Conservation (phyloP, 2,113 vertebrate genomes). For the Ornithorhynchus anatinus region DNA sequence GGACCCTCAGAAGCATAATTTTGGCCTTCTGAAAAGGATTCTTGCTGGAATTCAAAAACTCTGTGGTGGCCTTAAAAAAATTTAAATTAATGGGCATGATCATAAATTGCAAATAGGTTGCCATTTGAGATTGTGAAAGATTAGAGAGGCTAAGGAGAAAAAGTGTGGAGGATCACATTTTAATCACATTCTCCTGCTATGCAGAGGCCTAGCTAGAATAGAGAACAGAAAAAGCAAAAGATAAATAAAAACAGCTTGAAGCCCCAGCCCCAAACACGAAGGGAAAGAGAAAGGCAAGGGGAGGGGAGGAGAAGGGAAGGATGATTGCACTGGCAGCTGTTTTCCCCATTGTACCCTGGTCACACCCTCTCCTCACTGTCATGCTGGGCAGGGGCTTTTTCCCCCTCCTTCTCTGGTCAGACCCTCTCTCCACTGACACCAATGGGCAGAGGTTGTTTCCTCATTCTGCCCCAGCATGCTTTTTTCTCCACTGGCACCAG, state of each 20-base stretch:
- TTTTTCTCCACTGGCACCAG: too few species aligned
- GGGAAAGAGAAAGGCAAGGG: too few species aligned
- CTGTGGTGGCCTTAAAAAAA: slow-evolving; percentile 14
- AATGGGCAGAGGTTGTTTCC: too few species aligned
- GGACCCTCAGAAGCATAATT: slow-evolving; percentile 26
- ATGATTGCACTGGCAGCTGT: too few species aligned
- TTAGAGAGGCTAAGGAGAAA: slow-evolving; percentile 33
- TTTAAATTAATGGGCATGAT: not conserved
- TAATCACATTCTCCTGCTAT: slow-evolving; percentile 16
- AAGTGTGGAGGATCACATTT: slow-evolving; percentile 27
- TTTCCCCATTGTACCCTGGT: too few species aligned
- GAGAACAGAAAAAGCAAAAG: slow-evolving; percentile 26
- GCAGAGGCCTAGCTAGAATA: slow-evolving; percentile 21
- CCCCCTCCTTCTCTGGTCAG: too few species aligned
- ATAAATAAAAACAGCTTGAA: not conserved
- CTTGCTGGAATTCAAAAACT: slow-evolving; percentile 29
- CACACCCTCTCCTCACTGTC: too few species aligned
- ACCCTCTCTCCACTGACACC: too few species aligned
- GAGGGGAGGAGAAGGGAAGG: too few species aligned
- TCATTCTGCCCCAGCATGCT: too few species aligned
- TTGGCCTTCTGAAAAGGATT: slow-evolving; percentile 33
- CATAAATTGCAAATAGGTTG: slow-evolving; percentile 15
- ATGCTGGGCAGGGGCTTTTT: too few species aligned
- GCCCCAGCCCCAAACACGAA: too few species aligned
- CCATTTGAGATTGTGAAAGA: slow-evolving; percentile 12